phyloP scores from a whole-genome alignment of 2,888 invertebrate genomes.

The Diarsia rubi region DNA sequence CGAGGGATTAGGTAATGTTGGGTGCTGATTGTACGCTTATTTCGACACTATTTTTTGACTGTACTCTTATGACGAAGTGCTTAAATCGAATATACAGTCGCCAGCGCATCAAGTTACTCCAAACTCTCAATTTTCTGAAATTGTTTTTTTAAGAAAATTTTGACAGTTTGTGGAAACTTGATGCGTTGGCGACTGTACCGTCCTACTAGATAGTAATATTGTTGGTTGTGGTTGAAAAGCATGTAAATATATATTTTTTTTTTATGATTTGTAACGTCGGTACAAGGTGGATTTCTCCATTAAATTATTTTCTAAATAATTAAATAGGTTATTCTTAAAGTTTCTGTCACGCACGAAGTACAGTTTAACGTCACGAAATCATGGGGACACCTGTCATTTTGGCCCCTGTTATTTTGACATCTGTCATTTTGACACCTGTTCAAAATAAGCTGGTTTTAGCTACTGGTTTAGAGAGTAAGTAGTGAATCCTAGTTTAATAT shows the following conservation, averaged over 20 bases:
- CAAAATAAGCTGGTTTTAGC: neutral
- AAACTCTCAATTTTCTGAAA: too few relatives aligned
- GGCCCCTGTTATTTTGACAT: neutral
- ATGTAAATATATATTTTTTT: constrained; percentile 29
- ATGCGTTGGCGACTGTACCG: neutral
- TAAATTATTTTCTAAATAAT: neutral
- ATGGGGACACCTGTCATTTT: neutral
- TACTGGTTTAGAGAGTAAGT: neutral
- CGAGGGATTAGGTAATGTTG: too few relatives aligned
- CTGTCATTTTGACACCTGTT: neutral
- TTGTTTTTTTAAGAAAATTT: too few relatives aligned
- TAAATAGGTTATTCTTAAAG: neutral
- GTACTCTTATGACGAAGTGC: neutral
- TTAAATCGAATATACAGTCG: neutral
- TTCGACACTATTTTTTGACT: too few relatives aligned
- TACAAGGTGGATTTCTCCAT: constrained; percentile 29
- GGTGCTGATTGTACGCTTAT: too few relatives aligned
- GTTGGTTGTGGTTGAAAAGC: constrained; percentile 44
- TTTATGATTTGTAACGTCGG: neutral
- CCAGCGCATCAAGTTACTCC: too few relatives aligned
- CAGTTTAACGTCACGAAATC: neutral
- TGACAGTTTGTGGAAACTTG: too few relatives aligned
- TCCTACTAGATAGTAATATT: constrained; percentile 1
- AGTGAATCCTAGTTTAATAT: neutral
- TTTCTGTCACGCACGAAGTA: too few relatives aligned